phyloP scores from a whole-genome alignment of 2,797 vertebrate genomes.

The Spinus pinus region DNA sequence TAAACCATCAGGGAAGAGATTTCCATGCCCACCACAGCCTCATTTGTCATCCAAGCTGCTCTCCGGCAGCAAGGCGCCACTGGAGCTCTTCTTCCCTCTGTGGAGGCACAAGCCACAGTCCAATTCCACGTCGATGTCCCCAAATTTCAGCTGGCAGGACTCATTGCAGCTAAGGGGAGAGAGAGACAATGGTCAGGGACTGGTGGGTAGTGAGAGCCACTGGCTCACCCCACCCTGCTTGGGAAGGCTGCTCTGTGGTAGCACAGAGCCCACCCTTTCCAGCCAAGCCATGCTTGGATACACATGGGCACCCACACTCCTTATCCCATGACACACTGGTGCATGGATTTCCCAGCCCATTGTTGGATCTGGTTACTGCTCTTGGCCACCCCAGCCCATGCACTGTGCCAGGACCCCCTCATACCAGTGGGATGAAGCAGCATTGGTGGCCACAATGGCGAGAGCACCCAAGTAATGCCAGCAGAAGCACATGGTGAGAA shows the following conservation, averaged over 20 bases:
- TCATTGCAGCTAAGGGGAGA: conserved; percentile 39
- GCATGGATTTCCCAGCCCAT: neutral
- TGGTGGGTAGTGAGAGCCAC: fast-evolving
- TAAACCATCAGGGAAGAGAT: neutral
- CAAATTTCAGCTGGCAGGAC: conserved; percentile 35
- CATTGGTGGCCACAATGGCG: conserved; percentile 66
- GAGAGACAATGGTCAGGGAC: neutral
- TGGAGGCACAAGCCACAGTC: conserved; percentile 43
- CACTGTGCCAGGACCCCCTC: neutral
- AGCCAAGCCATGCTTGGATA: neutral
- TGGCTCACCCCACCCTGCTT: neutral
- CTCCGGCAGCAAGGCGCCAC: neutral
- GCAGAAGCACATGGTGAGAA: conserved; percentile 94
- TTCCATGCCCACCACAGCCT: neutral
- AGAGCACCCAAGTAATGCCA: conserved; percentile 85
- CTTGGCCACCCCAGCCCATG: neutral
- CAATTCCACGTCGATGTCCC: conserved; percentile 46
- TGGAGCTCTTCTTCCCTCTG: neutral
- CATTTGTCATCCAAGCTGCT: neutral
- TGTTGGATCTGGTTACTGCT: fast-evolving
- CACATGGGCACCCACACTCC: fast-evolving
- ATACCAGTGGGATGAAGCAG: conserved; percentile 80
- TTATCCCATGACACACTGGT: fast-evolving
- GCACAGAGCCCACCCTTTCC: neutral
- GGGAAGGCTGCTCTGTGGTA: fast-evolving